Percentiles rank a stretch among this genome's conserved stretches.
Conservation (phyloP, 64 coral and sea anemone genomes). For the Pachyseris speciosa region DNA sequence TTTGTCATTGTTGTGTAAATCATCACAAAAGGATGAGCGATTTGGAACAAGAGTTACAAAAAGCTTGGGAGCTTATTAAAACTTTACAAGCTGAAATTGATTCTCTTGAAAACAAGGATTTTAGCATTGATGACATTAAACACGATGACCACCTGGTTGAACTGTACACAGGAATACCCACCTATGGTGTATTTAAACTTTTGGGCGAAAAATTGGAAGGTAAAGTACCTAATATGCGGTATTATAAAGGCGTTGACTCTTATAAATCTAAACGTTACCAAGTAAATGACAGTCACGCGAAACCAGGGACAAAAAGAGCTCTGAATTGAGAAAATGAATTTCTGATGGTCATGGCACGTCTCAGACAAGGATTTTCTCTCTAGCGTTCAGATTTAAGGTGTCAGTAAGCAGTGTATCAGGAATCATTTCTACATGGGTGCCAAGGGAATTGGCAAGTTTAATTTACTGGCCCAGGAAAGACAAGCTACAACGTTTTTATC, state of each 20-base stretch:
- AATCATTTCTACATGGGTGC: conserved; percentile 52
- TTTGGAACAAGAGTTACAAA: neutral
- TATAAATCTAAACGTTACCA: conserved; percentile 32
- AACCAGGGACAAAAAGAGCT: conserved; percentile 58
- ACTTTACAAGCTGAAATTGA: neutral
- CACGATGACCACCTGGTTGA: conserved; percentile 29
- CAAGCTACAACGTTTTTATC: conserved; percentile 29
- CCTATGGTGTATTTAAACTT: conserved; percentile 40
- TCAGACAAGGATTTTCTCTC: neutral
- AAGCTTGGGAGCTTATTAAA: neutral
- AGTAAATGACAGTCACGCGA: neutral
- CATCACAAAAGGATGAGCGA: neutral
- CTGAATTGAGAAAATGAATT: conserved; percentile 18
- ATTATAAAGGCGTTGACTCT: conserved; percentile 54
- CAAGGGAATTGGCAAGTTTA: conserved; percentile 37
- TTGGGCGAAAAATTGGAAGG: conserved; percentile 20
- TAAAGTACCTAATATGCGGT: conserved; percentile 55
- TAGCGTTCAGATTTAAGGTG: conserved; percentile 16
- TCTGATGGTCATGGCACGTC: conserved; percentile 9
- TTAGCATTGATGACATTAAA: conserved; percentile 56
- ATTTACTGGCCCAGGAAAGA: conserved; percentile 32
- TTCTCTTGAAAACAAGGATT: neutral
- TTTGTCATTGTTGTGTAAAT: neutral
- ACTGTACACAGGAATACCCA: conserved; percentile 42
- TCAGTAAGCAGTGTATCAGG: conserved; percentile 14